Conservation (phyloP, 2,113 vertebrate species). For the Phalacrocorax carbo region DNA sequence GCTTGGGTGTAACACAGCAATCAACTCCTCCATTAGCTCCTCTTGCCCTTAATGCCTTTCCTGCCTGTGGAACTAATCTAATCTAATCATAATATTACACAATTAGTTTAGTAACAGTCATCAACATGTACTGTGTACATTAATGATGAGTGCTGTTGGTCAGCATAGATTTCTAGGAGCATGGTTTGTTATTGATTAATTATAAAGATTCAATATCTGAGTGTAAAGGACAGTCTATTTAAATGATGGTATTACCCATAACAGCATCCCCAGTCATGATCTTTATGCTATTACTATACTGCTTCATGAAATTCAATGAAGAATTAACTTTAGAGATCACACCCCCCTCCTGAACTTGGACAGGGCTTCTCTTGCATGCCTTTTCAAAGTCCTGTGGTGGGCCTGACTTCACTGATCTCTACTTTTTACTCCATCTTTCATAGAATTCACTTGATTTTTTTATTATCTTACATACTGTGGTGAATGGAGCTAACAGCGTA, state of each 20-base stretch:
- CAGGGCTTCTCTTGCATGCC: constrained; percentile 58
- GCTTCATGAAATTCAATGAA: constrained; percentile 68
- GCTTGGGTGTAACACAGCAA: constrained; percentile 1
- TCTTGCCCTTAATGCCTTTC: constrained; percentile 70
- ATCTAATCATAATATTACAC: constrained; percentile 62
- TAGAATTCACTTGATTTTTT: constrained; percentile 41
- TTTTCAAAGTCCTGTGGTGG: constrained; percentile 65
- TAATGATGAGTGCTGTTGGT: constrained; percentile 67
- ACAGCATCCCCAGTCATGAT: constrained; percentile 62
- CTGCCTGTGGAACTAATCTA: constrained; percentile 73
- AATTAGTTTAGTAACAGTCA: constrained; percentile 73
- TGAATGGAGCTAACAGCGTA: constrained; percentile 66
- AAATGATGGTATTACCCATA: constrained; percentile 59
- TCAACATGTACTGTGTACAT: constrained; percentile 71
- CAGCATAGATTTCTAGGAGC: constrained; percentile 73
- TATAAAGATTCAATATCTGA: constrained; percentile 62
- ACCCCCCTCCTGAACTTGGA: constrained; percentile 64
- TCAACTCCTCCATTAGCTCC: constrained; percentile 64
- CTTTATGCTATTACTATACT: constrained; percentile 65
- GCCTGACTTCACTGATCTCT: constrained; percentile 55
- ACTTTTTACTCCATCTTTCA: neutral
- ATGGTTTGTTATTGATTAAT: constrained; percentile 69
- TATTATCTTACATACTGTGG: constrained; percentile 50
- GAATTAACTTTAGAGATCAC: constrained; percentile 62
- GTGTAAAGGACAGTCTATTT: constrained; percentile 65